Evolutionary conservation across 2,113 vertebrate species (phyloP), one percentile per base, ranked within the genome.

Genomic region (Hystrix cristata): DNA sequence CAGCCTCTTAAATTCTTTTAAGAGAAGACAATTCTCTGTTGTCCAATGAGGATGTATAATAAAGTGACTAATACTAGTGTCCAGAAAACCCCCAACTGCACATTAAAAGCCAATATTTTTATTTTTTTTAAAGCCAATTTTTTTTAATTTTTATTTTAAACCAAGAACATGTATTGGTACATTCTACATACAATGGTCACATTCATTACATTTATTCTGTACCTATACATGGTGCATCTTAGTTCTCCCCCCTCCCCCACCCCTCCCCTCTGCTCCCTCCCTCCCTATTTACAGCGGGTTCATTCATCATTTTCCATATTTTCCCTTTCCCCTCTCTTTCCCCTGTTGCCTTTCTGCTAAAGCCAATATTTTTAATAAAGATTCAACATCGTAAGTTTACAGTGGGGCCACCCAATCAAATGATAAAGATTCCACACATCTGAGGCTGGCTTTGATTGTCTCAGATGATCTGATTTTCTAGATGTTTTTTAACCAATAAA

Each of bases 11-110:
- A 65, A 34, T 79, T 34, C 15, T 93, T 90, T 93, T 78, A 87
- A 89, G 51, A 87, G 12, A 87, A 83, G 12, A 90, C 3, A 90
- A 15, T 67, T 43, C 31, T 83, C 19, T 92, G n/a, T 81, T 92
- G 2, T 64, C 38, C n/a, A 93, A 57, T 62, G 46, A 84, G 46
- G 9, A 80, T 74, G 15, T 53, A 38, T 82, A 71, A 90, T 79
- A 87, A 97, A 83, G 87, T 82, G 15, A 34, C 79, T 76, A 95
- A 93, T n/a, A 38, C 23, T 69, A 3, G 6, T 65, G 4, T 85
- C 43, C 15, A 62, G 74, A 64, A 84, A 81, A 92, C 48, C 16
- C n/a, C 13, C 15, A 76, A 3, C 43, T 78, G 53, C 6, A 79
- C 21, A 82, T 78, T 76, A 67, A 78, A 94, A 94, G 38, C 51